phyloP scores from a whole-genome alignment of 23 tunicate species.

The Ciona savignyi region DNA sequence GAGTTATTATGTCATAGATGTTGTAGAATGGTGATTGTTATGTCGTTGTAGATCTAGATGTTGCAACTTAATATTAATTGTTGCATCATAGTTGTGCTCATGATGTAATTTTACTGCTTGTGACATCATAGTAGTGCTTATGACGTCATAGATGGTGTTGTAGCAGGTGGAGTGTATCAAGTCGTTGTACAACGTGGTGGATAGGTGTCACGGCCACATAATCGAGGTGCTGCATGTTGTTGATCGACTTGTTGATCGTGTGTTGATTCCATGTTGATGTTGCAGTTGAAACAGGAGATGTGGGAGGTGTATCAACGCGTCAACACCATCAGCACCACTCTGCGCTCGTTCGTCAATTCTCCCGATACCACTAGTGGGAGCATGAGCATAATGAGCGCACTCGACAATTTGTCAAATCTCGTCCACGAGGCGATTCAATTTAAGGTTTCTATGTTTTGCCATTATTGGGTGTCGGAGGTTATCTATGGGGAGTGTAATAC shows the following conservation, averaged over 20 bases:
- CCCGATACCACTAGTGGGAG: neutral
- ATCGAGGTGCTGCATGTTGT: neutral
- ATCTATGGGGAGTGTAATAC: too few relatives aligned
- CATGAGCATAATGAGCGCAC: conserved; percentile 25
- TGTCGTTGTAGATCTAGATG: too few relatives aligned
- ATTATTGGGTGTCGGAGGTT: neutral
- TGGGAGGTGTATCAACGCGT: conserved; percentile 50
- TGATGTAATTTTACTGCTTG: too few relatives aligned
- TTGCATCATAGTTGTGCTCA: too few relatives aligned
- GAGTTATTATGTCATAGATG: too few relatives aligned
- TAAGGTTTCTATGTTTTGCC: conserved; percentile 16
- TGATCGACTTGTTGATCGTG: neutral
- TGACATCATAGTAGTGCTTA: neutral
- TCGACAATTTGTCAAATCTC: conserved; percentile 13
- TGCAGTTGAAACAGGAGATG: conserved; percentile 60
- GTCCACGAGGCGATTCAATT: conserved; percentile 27
- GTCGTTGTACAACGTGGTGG: neutral
- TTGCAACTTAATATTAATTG: too few relatives aligned
- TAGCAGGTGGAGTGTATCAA: neutral
- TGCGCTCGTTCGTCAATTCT: conserved; percentile 26
- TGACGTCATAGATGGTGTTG: conserved; percentile 1
- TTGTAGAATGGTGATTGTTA: too few relatives aligned
- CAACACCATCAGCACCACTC: conserved; percentile 15
- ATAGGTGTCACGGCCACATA: neutral
- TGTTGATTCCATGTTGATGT: neutral